Evolutionary conservation across 2,113 vertebrate species (phyloP), one percentile per base, ranked within the genome.

Genomic region (Colaptes auratus): DNA sequence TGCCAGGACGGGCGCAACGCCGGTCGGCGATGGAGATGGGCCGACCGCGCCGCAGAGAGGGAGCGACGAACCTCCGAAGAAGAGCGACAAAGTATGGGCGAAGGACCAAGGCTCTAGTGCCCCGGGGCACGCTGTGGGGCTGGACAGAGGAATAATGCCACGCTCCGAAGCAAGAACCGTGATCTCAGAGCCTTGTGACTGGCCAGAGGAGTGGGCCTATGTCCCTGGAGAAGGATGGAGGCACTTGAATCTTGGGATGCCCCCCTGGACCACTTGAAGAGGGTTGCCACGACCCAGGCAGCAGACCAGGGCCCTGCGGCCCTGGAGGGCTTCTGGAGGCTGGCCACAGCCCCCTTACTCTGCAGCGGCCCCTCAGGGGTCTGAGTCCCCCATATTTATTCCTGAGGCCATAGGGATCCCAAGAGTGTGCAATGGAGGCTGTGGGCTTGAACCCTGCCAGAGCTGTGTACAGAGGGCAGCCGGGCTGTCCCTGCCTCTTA

Each of bases 391-490:
- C 4, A 0, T 86, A 48, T 71, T 95, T 81, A 71, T 59, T 27
- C 23, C 36, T 0, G 3, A 52, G 56, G 58, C 56, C 46, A 4
- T 19, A 61, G 65, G 76, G 72, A 93, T 33, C 73, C 33, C 25
- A 58, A 23, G 67, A 27, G 23, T 28, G 33, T 0, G 1, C 80
- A 72, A 15, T 58, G 61, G 69, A 90, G 76, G 61, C 74, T 76
- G 55, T 63, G 78, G 81, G 35, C 77, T 59, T 14, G 12, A 52
- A 7, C 39, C 63, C 10, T 13, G 39, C 33, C 42, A 83, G 64
- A 60, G 74, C 73, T 71, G 39, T 92, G 75, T 95, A 88, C 39
- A 73, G 53, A 70, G 95, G 96, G 94, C 96, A 97, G 96, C 95
- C 5, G 93, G 95, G 87, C 96, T 97, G 96, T 58, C 65, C 19